Evolutionary conservation across 2,113 vertebrate species (phyloP).

Genomic region (Melanostigma gelatinosum): DNA sequence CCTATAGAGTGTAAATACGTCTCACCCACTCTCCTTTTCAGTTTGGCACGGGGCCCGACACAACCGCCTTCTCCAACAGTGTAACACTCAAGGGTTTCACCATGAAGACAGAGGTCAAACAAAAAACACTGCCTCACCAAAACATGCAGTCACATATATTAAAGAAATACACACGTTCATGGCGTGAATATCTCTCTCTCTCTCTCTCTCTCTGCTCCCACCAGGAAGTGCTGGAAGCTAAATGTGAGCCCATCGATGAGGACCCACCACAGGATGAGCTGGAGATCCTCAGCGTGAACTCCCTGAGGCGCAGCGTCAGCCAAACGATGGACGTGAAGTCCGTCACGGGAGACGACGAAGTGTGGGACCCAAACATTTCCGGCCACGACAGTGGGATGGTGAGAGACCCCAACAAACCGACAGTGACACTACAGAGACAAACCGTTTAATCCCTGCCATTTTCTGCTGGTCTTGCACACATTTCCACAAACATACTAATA

Average conservation of each 20-base stretch:
- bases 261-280: slow-evolving; percentile 70
- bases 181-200: neutral
- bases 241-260: slow-evolving; percentile 81
- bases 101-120: slow-evolving; percentile 90
- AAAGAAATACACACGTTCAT: too few species aligned
- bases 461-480: neutral
- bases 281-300: slow-evolving; percentile 71
- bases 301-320: slow-evolving; percentile 92
- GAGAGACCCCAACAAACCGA: slow-evolving; percentile 67
- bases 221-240: slow-evolving; percentile 88
- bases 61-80: slow-evolving; percentile 86
- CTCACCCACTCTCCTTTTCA: slow-evolving; percentile 57
- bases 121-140: neutral
- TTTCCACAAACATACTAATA: neutral
- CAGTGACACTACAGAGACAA: neutral
- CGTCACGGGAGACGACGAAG: slow-evolving; percentile 78
- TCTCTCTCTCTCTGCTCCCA: neutral
- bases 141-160: neutral
- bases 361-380: slow-evolving; percentile 88
- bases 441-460: neutral
- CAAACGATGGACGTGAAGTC: slow-evolving; percentile 91
- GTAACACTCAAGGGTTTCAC: slow-evolving; percentile 96
- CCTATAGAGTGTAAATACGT: neutral
- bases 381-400: slow-evolving; percentile 92
- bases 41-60: slow-evolving; percentile 94